Percentiles rank a stretch among this genome's conserved stretches.
These are phyloP conservation scores for Acanthis flammea DNA, from an alignment of 2,797 vertebrate genomes.

Conservation along the genomic window DNA sequence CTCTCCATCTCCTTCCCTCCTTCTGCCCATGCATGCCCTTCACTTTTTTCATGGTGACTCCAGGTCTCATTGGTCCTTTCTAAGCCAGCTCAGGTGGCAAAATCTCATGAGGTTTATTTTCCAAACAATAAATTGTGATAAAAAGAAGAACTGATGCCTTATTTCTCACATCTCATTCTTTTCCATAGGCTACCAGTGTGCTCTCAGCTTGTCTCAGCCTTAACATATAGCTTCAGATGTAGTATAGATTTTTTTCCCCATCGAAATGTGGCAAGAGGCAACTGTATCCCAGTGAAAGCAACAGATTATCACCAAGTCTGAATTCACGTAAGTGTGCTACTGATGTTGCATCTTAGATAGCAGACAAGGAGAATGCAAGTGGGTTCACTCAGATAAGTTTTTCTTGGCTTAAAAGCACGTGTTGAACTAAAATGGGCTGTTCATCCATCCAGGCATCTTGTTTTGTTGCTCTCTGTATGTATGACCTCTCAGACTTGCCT, in stretches of 20 bases:
- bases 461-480: neutral
- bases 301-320: neutral
- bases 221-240: neutral
- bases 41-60: neutral
- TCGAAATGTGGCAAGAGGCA: neutral
- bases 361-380: neutral
- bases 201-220: neutral
- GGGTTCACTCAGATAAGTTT: neutral
- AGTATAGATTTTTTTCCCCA: neutral
- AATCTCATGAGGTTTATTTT: neutral
- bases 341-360: neutral
- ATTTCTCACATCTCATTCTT: neutral
- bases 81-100: neutral
- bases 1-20: neutral
- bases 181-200: neutral
- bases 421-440: neutral
- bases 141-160: neutral
- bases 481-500: neutral
- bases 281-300: accelerated
- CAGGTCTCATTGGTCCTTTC: neutral
- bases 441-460: neutral
- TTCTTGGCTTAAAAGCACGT: neutral
- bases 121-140: neutral
- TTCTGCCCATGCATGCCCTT: neutral
- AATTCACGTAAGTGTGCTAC: neutral